phyloP scores from a whole-genome alignment of 64 coral and sea anemone species.

The Montipora foliosa region DNA sequence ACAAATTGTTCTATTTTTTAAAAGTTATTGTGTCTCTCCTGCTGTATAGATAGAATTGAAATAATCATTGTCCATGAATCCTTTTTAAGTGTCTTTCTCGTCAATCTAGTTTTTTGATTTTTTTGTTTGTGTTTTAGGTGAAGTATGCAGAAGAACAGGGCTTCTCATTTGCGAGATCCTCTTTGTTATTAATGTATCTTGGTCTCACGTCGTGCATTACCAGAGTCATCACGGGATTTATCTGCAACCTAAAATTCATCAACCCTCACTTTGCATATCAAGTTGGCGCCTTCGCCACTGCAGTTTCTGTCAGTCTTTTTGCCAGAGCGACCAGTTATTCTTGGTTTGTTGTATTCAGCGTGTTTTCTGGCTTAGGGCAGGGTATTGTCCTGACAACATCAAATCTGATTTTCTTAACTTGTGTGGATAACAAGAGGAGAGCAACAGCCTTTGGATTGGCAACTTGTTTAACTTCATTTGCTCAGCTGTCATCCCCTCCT shows the following conservation, averaged over 20 bases:
- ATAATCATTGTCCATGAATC: too few species aligned
- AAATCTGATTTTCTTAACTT: slow-evolving; percentile 42
- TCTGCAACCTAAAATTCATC: slow-evolving; percentile 12
- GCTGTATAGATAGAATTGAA: too few species aligned
- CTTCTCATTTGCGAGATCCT: slow-evolving; percentile 12
- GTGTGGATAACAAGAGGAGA: slow-evolving; percentile 26
- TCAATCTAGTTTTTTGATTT: not conserved
- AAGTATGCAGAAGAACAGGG: slow-evolving; percentile 57
- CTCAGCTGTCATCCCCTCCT: slow-evolving; percentile 31
- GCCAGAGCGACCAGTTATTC: slow-evolving; percentile 14
- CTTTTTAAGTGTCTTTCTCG: not conserved
- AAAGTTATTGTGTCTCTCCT: too few species aligned
- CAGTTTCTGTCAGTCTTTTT: not conserved
- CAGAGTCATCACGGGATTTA: not conserved
- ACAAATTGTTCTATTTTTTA: too few species aligned
- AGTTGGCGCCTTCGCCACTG: not conserved
- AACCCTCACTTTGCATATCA: slow-evolving; percentile 40
- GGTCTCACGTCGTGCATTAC: slow-evolving; percentile 20
- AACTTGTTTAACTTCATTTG: not conserved
- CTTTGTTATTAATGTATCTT: slow-evolving; percentile 50
- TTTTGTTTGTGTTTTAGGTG: slow-evolving; percentile 12
- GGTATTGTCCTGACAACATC: not conserved
- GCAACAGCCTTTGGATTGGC: slow-evolving; percentile 59
- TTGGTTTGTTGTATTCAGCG: slow-evolving; percentile 39
- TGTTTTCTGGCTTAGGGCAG: slow-evolving; percentile 41